Base-by-base conservation (phyloP, 1,140 invertebrate genomes). In the Mamestra configurata region DNA sequence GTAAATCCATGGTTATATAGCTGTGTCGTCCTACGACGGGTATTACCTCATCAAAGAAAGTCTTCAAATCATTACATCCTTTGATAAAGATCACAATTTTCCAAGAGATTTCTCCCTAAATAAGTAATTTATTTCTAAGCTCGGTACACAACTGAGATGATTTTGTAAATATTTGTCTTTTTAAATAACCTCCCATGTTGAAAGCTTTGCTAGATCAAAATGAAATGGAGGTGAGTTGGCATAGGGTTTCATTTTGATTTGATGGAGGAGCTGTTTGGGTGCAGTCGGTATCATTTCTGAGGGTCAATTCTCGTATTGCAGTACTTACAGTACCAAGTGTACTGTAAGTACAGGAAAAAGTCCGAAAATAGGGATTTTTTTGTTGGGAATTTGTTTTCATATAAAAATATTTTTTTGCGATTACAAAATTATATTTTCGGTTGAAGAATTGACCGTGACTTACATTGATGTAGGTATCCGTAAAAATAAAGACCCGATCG, bases 91-190 rank as follows among this genome's bases (percentile, higher is more conserved):
- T 51, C 22, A 64, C 15, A 31, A 71, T 71, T 57, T 71, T 49
- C 51, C 43, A 59, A 37, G 49, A 72, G 68, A 72, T 81, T 77
- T 49, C 20, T 31, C 18, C 64, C 24, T 35, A 68, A 77, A 81
- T 81, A 81, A 81, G 43, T 72, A 81, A 77, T 81, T 81, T 81
- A 77, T 64, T 77, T 77, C 75, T 22, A 49, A 55, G 46, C 27
- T 70, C 37, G 24, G 73, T 55, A 80, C 22, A 80, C 71, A 75
- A 66, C 53, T 24, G 46, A 46, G 49, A 70, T 66, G 31, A 57
- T 71, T 35, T 71, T 59, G 68, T 59, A 72, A 79, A 72, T 79
- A 79, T 79, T 79, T 79, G 77, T 61, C 31, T 70, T 57, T 61
- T 72, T 72, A 59, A 72, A 49, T 72, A 59, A 57, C 13, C 53